These are phyloP conservation scores for Heliconius ethilla DNA, from an alignment of 2,888 invertebrate species.

Conservation along the genomic window DNA sequence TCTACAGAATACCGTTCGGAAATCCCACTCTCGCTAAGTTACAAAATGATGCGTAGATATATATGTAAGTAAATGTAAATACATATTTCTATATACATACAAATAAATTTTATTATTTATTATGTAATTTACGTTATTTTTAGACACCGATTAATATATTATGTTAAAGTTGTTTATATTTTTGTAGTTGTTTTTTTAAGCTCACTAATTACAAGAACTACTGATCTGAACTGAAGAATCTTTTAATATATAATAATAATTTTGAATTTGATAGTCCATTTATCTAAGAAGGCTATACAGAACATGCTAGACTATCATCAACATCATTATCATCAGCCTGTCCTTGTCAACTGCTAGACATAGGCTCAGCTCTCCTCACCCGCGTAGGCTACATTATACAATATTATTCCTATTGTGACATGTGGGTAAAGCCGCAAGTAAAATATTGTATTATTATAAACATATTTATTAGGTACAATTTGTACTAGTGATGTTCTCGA, in stretches of 20 bases:
- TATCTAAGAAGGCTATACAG: not conserved
- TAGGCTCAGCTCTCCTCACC: too few relatives aligned
- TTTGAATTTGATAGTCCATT: not conserved
- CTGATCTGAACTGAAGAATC: not conserved
- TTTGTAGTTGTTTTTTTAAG: too few relatives aligned
- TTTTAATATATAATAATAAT: too few relatives aligned
- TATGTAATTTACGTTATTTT: too few relatives aligned
- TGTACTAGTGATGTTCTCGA: conserved; percentile 21
- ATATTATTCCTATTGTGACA: not conserved
- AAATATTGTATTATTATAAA: not conserved
- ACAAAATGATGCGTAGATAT: conserved; percentile 45
- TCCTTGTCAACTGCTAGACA: too few relatives aligned
- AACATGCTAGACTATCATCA: too few relatives aligned
- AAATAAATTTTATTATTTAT: too few relatives aligned
- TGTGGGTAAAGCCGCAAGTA: not conserved
- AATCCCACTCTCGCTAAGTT: conserved; percentile 52
- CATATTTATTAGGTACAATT: conserved; percentile 1
- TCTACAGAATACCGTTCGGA: conserved; percentile 61
- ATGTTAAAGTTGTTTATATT: too few relatives aligned
- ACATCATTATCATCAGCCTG: too few relatives aligned
- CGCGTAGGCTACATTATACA: too few relatives aligned
- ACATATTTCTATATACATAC: not conserved
- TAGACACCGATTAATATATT: too few relatives aligned
- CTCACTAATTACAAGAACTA: too few relatives aligned
- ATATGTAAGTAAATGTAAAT: not conserved